Base-by-base conservation (phyloP, 92 coral and sea anemone genomes). In the Zoanthus gigantus region DNA sequence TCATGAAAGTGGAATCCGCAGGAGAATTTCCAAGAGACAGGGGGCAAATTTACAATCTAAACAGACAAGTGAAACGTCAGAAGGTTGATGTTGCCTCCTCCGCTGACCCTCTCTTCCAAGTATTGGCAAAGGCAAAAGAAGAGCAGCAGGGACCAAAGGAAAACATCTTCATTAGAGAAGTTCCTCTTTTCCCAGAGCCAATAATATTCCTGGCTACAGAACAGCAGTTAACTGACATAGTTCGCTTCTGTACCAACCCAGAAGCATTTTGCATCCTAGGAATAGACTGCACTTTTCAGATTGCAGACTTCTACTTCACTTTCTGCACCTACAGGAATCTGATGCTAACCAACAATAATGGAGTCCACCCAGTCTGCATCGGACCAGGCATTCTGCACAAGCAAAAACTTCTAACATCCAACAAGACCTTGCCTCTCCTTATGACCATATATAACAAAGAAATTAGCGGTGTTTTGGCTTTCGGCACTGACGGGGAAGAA, bases 231-330 rank as follows among this genome's bases (percentile, higher is more conserved):
- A 29, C 11, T 32, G 91, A 83, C 50, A 73, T 91, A 8, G 93
- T 82, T 44, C 85, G 93, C 48, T 91, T 91, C 75, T 87, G 93
- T 66, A 87, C 91, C 60, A 91, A 88, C 72, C 89, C 91, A 8
- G 65, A 29, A 29, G 78, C 31, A 47, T 91, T 91, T 46, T 87
- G 91, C 63, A 76, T 91, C 34, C 89, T 91, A 50, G 93, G 93
- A 2, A 83, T 91, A 53, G 93, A 91, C 73, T 71, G 88, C n/a
- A 90, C 93, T 50, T 89, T 83, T 32, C 52, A 89, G 23, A 56
- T 89, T 60, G 92, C 81, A 28, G 84, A 76, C 47, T 80, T 54
- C 63, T 86, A 90, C 23, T 79, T 17, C 31, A 90, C 83, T 5
- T 78, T 90, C 52, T 78, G 83, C 44, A 86, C 87, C 0, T 90